A percentile compares a stretch with the other conserved stretches of the same genome.
These are phyloP conservation scores for Genyomyrus donnyi DNA, from an alignment of 2,113 vertebrate genomes.

Conservation along the genomic window DNA sequence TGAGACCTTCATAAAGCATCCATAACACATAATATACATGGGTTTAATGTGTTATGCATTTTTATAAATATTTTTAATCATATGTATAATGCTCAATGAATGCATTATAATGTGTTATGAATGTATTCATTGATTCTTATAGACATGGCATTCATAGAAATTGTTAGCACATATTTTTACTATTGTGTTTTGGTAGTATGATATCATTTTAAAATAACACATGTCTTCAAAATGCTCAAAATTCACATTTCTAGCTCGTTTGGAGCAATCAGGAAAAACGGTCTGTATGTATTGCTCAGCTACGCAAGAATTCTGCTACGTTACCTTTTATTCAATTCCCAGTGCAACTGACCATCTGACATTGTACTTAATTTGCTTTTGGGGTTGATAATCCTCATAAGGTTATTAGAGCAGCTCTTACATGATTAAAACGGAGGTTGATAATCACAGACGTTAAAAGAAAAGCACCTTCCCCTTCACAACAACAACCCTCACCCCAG, in stretches of 20 bases:
- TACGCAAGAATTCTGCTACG: conserved; percentile 10
- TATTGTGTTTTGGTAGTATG: neutral
- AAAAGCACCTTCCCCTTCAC: neutral
- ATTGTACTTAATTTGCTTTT: conserved; percentile 21
- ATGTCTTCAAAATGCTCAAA: neutral
- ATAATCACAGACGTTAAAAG: conserved; percentile 12
- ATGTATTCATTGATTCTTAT: neutral
- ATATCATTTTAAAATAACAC: neutral
- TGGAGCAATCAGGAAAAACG: neutral
- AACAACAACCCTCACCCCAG: neutral
- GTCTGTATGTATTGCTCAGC: neutral
- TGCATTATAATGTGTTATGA: neutral
- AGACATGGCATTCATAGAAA: neutral
- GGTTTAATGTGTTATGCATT: neutral
- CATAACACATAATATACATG: neutral
- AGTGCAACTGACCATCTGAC: conserved; percentile 19
- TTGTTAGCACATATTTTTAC: neutral
- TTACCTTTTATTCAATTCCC: conserved; percentile 29
- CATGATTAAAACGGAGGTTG: conserved; percentile 27
- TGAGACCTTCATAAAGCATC: neutral
- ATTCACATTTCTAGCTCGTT: neutral
- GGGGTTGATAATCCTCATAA: conserved; percentile 33
- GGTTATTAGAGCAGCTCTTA: conserved; percentile 4
- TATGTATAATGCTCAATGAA: neutral
- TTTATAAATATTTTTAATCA: neutral